phyloP scores from a whole-genome alignment of 2,888 invertebrate species.

The Cyaniris semiargus region DNA sequence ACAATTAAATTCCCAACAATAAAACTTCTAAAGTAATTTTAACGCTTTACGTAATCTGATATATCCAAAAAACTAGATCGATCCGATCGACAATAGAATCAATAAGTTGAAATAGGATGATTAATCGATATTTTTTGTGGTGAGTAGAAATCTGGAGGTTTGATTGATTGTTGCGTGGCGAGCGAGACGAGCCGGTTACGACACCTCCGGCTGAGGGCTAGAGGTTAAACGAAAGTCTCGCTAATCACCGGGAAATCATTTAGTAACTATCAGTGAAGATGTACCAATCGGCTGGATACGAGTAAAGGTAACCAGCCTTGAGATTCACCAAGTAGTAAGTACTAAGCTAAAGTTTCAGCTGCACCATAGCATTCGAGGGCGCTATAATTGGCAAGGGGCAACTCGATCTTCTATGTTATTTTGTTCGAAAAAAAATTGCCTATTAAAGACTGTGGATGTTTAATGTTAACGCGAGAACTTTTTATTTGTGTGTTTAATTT shows the following conservation, averaged over 20 bases:
- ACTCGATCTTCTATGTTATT: no score
- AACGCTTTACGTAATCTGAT: not conserved
- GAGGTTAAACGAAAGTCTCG: not conserved
- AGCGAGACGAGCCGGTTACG: constrained; percentile 11
- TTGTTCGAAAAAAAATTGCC: no score
- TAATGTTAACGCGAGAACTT: no score
- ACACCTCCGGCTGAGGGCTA: not conserved
- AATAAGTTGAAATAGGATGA: not conserved
- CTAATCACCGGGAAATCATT: not conserved
- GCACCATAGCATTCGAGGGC: no score
- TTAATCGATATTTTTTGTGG: constrained; percentile 7
- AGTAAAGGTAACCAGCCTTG: no score
- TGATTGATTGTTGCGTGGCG: not conserved
- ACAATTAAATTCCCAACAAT: not conserved
- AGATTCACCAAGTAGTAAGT: no score
- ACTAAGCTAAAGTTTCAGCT: no score
- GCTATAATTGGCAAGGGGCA: no score
- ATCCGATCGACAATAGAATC: not conserved
- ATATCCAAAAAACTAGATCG: not conserved
- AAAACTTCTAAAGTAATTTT: not conserved
- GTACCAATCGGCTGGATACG: not conserved
- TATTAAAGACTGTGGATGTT: no score
- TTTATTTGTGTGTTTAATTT: no score
- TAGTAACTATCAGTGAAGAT: not conserved
- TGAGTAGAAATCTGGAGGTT: constrained; percentile 10